Conservation (phyloP, 2,888 invertebrate genomes). For the Acronicta leporina region DNA sequence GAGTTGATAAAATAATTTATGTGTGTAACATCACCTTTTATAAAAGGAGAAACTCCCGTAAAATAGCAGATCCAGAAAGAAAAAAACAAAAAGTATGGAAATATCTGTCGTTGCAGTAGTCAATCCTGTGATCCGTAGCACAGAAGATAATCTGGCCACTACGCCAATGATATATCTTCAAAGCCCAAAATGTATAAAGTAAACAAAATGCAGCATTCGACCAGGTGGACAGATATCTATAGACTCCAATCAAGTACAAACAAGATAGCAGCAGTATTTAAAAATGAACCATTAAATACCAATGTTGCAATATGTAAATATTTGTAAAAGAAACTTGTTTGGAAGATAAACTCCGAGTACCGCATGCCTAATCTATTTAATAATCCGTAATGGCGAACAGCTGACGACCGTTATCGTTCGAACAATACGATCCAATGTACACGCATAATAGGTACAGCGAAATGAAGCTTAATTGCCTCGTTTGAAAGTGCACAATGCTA, state of each 20-base stretch:
- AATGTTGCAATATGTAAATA: slow-evolving; percentile 16
- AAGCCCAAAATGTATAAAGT: background rate
- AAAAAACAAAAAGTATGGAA: too few species aligned
- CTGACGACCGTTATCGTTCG: slow-evolving; percentile 52
- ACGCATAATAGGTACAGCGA: slow-evolving; percentile 24
- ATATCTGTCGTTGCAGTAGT: too few species aligned
- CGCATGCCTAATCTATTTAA: slow-evolving; percentile 46
- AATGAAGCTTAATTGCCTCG: slow-evolving; percentile 41
- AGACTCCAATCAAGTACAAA: slow-evolving; percentile 4
- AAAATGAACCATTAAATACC: slow-evolving; percentile 8
- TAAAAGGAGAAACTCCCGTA: too few species aligned
- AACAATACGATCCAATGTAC: slow-evolving; percentile 35
- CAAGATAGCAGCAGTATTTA: background rate
- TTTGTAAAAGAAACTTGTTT: slow-evolving; percentile 32
- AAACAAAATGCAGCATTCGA: background rate
- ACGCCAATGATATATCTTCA: background rate
- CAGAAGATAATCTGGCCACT: too few species aligned
- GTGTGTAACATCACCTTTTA: too few species aligned
- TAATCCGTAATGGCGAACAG: slow-evolving; percentile 56
- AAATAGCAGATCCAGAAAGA: too few species aligned
- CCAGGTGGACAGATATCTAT: background rate
- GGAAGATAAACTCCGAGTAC: slow-evolving; percentile 32
- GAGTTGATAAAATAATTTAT: too few species aligned
- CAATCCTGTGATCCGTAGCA: too few species aligned
- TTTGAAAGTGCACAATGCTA: slow-evolving; percentile 49